Percentiles rank a stretch among this genome's conserved stretches.
phyloP scores from a whole-genome alignment of 2,113 vertebrate species.

The Boleophthalmus pectinirostris region DNA sequence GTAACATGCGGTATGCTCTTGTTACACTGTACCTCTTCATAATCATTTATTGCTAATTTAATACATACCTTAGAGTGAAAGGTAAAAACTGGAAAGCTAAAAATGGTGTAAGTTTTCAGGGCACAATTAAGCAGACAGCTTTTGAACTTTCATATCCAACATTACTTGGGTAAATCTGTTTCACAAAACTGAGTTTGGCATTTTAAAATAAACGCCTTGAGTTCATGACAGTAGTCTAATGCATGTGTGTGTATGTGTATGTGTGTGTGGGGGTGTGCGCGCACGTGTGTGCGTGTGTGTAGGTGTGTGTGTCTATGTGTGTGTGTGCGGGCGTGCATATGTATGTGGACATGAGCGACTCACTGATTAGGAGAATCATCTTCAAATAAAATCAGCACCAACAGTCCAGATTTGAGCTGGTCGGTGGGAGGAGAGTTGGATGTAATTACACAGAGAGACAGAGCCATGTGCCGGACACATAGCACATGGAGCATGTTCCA shows the following conservation, averaged over 20 bases:
- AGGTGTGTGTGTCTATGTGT: no score
- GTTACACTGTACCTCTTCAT: background rate
- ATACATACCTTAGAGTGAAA: background rate
- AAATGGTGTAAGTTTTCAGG: background rate
- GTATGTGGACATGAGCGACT: background rate
- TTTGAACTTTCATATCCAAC: background rate
- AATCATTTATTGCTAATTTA: background rate
- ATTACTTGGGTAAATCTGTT: background rate
- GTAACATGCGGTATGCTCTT: background rate
- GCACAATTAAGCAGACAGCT: background rate
- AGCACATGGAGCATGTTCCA: slow-evolving; percentile 46
- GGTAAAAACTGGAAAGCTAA: background rate
- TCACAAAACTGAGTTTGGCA: background rate
- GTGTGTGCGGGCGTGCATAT: no score
- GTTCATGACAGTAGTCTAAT: background rate
- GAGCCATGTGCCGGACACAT: slow-evolving; percentile 44
- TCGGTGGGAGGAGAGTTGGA: slow-evolving; percentile 49
- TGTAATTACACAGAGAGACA: slow-evolving; percentile 46
- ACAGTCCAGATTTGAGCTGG: slow-evolving; percentile 38
- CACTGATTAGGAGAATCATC: slow-evolving; percentile 4
- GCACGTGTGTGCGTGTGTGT: no score
- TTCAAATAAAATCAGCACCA: slow-evolving; percentile 17
- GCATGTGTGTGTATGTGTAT: background rate
- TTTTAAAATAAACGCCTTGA: background rate
- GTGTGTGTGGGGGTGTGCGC: no score